Conservation (phyloP, 2,797 vertebrate species). For the Pitangus sulphuratus region DNA sequence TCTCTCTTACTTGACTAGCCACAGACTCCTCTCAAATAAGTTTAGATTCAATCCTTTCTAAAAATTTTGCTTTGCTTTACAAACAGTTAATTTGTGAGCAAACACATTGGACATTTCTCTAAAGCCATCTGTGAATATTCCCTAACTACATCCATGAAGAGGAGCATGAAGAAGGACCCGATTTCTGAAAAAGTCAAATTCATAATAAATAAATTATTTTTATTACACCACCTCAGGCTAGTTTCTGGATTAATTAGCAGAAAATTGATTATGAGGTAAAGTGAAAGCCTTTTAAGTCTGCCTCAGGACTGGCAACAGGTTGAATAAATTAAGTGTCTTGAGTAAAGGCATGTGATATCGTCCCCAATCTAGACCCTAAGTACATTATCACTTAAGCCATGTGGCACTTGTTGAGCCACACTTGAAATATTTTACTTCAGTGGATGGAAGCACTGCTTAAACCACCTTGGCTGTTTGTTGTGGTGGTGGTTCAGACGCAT, state of each 20-base stretch:
- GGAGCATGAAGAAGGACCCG: background rate
- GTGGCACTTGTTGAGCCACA: background rate
- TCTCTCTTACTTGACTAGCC: background rate
- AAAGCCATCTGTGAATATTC: background rate
- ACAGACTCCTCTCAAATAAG: background rate
- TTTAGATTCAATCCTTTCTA: background rate
- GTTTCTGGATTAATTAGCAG: background rate
- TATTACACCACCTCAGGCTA: background rate
- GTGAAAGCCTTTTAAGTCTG: background rate
- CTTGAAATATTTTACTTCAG: background rate
- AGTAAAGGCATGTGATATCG: background rate
- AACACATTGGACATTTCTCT: background rate
- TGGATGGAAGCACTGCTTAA: background rate
- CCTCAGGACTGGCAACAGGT: background rate
- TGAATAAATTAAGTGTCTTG: background rate
- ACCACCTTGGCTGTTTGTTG: background rate
- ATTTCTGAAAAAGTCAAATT: background rate
- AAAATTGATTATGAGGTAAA: background rate
- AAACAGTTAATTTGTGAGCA: background rate
- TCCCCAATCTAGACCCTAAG: background rate
- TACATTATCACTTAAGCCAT: background rate
- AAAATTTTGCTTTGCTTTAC: background rate
- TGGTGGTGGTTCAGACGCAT: background rate
- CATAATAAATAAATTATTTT: background rate
- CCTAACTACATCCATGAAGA: background rate